A percentile compares a stretch with the other conserved stretches of the same genome.
Conservation (phyloP, 2,113 vertebrate genomes). For the Embiotoca jacksoni region DNA sequence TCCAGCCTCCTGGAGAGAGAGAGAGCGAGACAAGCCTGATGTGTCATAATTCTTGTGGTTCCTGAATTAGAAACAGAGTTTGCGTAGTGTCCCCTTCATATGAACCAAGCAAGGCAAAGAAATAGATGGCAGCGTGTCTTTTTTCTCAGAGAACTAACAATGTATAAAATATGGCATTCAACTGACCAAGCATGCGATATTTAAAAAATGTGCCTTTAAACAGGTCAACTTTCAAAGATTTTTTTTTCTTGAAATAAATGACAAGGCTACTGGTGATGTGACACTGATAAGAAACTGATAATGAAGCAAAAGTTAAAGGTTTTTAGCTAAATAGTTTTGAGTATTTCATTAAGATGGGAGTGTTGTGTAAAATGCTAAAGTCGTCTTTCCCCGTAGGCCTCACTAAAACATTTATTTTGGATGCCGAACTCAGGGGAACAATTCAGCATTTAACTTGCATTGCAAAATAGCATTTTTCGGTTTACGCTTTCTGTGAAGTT, state of each 20-base stretch:
- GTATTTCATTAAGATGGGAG: background rate
- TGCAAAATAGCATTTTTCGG: background rate
- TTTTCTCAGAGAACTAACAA: background rate
- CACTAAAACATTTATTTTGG: conserved; percentile 33
- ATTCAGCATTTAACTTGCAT: background rate
- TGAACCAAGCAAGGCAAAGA: background rate
- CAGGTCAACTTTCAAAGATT: background rate
- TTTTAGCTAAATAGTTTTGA: background rate
- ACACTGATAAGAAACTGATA: background rate
- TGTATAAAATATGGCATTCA: background rate
- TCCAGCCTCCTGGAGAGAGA: conserved; percentile 2
- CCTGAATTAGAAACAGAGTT: conserved; percentile 6
- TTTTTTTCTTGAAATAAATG: background rate
- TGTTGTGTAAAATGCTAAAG: conserved; percentile 10
- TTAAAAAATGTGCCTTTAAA: background rate
- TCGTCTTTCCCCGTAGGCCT: background rate
- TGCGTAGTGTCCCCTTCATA: conserved; percentile 9
- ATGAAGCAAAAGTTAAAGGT: conserved; percentile 23
- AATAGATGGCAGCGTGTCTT: background rate
- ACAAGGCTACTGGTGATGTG: background rate
- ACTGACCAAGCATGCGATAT: too few species aligned
- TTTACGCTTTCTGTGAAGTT: background rate
- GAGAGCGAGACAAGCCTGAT: background rate
- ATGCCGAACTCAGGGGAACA: background rate
- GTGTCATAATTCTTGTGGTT: background rate